Base-by-base conservation (phyloP, 2,888 invertebrate species). In the Antheraea yamamai region DNA sequence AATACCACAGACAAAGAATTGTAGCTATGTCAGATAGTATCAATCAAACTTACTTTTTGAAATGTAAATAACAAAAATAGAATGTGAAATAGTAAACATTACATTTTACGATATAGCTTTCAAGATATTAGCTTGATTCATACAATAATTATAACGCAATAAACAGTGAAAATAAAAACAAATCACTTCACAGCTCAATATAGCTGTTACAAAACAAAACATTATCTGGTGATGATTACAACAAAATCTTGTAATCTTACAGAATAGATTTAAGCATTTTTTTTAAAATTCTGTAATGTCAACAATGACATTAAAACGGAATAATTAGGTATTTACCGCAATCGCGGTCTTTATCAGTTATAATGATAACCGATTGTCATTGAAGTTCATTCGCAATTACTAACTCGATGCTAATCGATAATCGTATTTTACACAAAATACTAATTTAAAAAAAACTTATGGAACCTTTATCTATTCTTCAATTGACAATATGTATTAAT, bases 61-160 rank as follows among this genome's bases (percentile, higher is more conserved):
- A 66, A 64, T 4, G 64, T 64, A 64, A 26, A 14, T 64, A 64
- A n/a, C 2, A 26, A 68, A 18, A 58, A 58, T 58, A 71, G 58
- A 58, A 58, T 55, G n/a, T 39, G 12, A 72, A 47, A 47, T 35
- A 75, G 61, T 74, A 76, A 76, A 79, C 39, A 55, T 76, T 39
- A 77, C 73, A 77, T 51, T 75, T 78, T 68, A 78, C 76, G 68
- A 75, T 47, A 73, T 30, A 74, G 61, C 47, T 52, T 30, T 30
- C 30, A 30, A 30, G 30, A 30, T 30, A 30, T 30, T 30, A 30
- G 30, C 30, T 30, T 30, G 30, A 75, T 78, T 77, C 76, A 78
- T 75, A 78, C 77, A 78, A 79, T 76, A 75, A 79, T 77, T 66
- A 66, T 61, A 75, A 77, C 77, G 79, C 75, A 80, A 81, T 80